Evolutionary conservation across 1,140 invertebrate species (phyloP), one percentile per base, ranked within the genome.

Genomic region (Meloidogyne chitwoodi): DNA sequence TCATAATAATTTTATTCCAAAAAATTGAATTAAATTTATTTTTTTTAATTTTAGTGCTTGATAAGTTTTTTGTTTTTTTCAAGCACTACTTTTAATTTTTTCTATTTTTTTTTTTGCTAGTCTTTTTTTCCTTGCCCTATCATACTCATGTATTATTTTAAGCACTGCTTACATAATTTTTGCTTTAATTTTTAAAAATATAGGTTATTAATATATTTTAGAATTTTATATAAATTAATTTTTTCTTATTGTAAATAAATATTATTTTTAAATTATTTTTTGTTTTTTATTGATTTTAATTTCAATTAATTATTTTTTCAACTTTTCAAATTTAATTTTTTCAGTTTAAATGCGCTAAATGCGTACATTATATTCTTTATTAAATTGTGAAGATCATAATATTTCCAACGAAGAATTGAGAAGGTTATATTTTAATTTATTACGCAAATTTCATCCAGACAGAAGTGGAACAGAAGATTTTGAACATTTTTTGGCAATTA

Each of bases 301-400:
- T n/a, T 56, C 16, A 19, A 11, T 48, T 48, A 38, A 38, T 48
- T 48, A 48, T 48, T 19, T 48, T 48, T 48, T 19, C n/a, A 56
- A n/a, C 6, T 22, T 6, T 56, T n/a, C 6, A 56, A 56, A 5
- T 56, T 16, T 6, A n/a, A 56, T 56, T 56, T 56, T 22, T 6
- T 3, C 10, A n/a, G 3, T 1, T 56, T 22, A 10, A 22, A 56
- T 56, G 48, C 19, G 19, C 19, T 56, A 56, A 26, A 73, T 73
- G 70, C 70, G 70, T n/a, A 61, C 41, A 63, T 73, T 73, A 31
- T 73, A 73, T 63, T 19, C 70, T 2, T 64, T 73, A 34, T 73
- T 73, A n/a, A 34, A 73, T 56, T 73, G 70, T 31, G 70, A 63
- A 2, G 64, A 56, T n/a, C 48, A 29, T 56, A 56, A 29, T 14